Base-by-base conservation (phyloP, 2,113 vertebrate genomes). In the Siphamia tubifer region DNA sequence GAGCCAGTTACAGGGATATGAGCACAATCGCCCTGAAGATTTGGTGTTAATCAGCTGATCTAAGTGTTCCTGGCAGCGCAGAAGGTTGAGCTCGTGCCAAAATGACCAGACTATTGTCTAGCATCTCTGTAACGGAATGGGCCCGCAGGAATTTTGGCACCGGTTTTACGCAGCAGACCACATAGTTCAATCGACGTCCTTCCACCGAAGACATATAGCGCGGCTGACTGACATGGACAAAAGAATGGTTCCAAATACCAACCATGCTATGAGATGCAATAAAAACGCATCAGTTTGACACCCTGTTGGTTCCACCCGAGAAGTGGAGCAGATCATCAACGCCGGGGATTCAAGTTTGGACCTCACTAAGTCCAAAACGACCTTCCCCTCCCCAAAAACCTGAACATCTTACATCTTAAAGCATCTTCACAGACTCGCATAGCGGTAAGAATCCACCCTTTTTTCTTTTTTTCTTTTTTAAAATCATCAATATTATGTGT, bases 341-440 rank as follows among this genome's bases (percentile, higher is more conserved):
- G 40, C 43, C 19, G 42, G 54, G 40, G n/a, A 63, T 79, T 79
- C 70, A 81, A 82, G 85, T 90, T 85, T 88, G 87, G 88, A 90
- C 85, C 73, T 73, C 64, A 42, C 31, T 73, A 74, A 86, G 83
- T 74, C 81, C 80, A 81, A 52, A 58, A 74, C 71, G 62, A 81
- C 69, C 76, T 45, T 64, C 79, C 76, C 68, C 31, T 43, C 48
- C 71, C 31, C 16, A 43, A 53, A 56, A 52, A 40, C 45, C 68
- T 81, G 67, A 81, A 36, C 79, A 64, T 81, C 87, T 86, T 87
- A 82, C 56, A 79, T 76, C 82, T 81, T 74, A 86, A 85, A 86
- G 65, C 81, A 84, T 90, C 82, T 89, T 88, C 92, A 93, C 92
- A 91, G 92, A 87, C 91, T 93, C 92, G 92, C 91, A 81, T 28